A percentile compares a stretch with the other conserved stretches of the same genome.
Conservation (phyloP, 2,888 invertebrate species). For the Polymixis lichenea region DNA sequence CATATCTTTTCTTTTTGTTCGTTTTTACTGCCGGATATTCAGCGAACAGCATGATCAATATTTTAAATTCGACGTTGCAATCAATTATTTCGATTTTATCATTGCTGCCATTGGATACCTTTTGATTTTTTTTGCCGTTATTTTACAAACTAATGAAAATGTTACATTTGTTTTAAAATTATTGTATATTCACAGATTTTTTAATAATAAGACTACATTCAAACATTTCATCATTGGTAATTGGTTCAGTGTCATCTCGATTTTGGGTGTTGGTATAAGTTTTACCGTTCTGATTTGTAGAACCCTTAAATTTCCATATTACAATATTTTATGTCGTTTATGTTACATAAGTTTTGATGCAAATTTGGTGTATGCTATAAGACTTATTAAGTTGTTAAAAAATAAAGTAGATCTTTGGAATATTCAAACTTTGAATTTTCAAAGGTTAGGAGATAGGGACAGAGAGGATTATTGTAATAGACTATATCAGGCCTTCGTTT, state of each 20-base stretch:
- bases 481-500: conserved; percentile 24
- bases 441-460: neutral
- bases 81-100: neutral
- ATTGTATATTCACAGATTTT: neutral
- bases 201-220: conserved; percentile 6
- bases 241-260: conserved; percentile 14
- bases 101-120: neutral
- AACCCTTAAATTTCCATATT: neutral
- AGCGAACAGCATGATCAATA: neutral
- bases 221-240: conserved; percentile 21
- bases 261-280: neutral
- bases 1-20: neutral
- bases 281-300: neutral
- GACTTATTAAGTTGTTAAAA: conserved; percentile 26
- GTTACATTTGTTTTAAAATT: conserved; percentile 16
- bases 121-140: neutral
- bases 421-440: neutral
- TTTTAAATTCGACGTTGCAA: neutral
- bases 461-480: neutral
- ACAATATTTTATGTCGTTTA: conserved; percentile 3
- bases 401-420: conserved; percentile 48
- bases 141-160: neutral
- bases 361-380: conserved; percentile 23
- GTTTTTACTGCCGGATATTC: neutral
- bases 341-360: conserved; percentile 3